These are phyloP conservation scores for Rhinichthys osculus DNA, from an alignment of 2,797 vertebrate genomes.

Conservation along the genomic window DNA sequence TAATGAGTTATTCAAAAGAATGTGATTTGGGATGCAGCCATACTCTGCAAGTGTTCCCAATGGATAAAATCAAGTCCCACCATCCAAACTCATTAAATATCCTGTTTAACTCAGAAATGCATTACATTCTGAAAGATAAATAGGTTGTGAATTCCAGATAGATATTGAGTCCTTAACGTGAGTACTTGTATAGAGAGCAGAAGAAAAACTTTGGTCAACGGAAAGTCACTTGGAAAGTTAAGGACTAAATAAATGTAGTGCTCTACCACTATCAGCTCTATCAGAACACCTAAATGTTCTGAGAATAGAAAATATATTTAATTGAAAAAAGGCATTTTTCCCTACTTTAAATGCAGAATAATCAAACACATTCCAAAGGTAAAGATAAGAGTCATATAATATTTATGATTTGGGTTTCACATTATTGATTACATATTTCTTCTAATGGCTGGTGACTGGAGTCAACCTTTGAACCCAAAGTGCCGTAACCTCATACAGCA, in stretches of 20 bases:
- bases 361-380: not conserved
- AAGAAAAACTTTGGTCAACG: not conserved
- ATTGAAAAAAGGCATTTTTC: not conserved
- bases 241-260: not conserved
- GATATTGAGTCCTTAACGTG: not conserved
- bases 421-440: not conserved
- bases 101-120: not conserved
- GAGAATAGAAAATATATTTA: not conserved
- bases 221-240: not conserved
- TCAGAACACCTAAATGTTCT: not conserved
- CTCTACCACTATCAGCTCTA: not conserved
- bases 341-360: not conserved
- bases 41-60: not conserved
- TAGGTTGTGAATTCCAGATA: not conserved
- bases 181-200: not conserved
- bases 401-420: not conserved
- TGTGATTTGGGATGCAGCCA: not conserved
- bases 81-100: too few relatives aligned
- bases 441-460: not conserved
- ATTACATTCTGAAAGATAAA: not conserved
- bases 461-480: constrained; percentile 15
- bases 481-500: not conserved
- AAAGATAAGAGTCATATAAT: not conserved
- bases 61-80: not conserved
- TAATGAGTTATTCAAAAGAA: not conserved